These are phyloP conservation scores for Aramus guarauna DNA, from an alignment of 2,113 vertebrate species.

Conservation along the genomic window DNA sequence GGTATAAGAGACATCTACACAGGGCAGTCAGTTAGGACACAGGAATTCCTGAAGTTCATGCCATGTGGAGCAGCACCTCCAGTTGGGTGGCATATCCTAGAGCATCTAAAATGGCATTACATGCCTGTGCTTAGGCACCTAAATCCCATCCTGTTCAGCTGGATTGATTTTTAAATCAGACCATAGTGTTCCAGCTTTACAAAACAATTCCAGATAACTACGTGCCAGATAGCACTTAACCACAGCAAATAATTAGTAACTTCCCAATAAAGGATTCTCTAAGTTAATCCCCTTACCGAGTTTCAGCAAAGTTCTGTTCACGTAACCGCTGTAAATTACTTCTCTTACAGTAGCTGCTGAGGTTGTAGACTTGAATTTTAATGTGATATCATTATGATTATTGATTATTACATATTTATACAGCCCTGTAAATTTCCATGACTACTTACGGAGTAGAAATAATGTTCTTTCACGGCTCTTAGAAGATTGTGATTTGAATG, in stretches of 20 bases:
- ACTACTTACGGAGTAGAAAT: background rate
- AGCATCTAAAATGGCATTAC: background rate
- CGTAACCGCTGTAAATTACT: background rate
- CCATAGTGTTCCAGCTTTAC: background rate
- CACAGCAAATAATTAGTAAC: background rate
- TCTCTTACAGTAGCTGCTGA: background rate
- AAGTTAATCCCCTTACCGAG: background rate
- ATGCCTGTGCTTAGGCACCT: background rate
- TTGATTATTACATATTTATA: conserved; percentile 51
- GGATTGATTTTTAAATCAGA: background rate
- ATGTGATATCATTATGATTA: conserved; percentile 21
- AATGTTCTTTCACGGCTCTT: background rate
- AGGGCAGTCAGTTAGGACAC: background rate
- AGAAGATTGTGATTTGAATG: background rate
- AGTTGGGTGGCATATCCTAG: no score
- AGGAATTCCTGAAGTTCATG: background rate
- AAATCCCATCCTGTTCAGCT: background rate
- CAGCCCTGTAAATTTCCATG: conserved; percentile 9
- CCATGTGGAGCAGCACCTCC: background rate
- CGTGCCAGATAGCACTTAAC: background rate
- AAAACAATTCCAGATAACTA: background rate
- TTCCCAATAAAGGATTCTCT: background rate
- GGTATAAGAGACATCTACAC: background rate
- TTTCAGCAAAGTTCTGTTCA: background rate
- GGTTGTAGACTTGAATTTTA: conserved; percentile 16